Conservation (phyloP, 2,888 invertebrate genomes). For the Drosophila nr. perissopoda region DNA sequence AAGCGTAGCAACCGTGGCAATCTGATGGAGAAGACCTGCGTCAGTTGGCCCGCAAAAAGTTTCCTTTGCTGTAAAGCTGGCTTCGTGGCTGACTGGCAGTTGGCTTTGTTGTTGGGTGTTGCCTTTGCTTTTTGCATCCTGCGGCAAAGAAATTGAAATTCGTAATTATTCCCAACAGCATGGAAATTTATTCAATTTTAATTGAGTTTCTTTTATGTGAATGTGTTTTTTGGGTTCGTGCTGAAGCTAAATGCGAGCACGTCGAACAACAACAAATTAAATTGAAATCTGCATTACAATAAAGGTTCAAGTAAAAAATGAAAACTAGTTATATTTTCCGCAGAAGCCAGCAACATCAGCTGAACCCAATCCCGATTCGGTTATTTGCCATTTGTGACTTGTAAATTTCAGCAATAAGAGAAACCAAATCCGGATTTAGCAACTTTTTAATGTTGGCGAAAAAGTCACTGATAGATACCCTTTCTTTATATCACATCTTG, state of each 20-base stretch:
- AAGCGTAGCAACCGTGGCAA: conserved; percentile 1
- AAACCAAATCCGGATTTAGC: not conserved
- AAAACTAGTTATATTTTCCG: conserved; percentile 26
- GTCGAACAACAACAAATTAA: conserved; percentile 52
- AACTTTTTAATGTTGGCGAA: not conserved
- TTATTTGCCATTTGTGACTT: conserved; percentile 14
- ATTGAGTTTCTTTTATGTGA: conserved; percentile 74
- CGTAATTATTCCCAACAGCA: conserved; percentile 80
- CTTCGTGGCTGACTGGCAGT: conserved; percentile 26
- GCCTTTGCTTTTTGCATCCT: conserved; percentile 67
- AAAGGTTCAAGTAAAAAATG: conserved; percentile 29
- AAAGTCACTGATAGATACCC: not conserved
- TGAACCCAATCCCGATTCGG: not conserved
- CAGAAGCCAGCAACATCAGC: not conserved
- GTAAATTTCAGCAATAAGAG: conserved; percentile 6
- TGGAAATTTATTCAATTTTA: conserved; percentile 79
- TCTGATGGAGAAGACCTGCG: conserved; percentile 26
- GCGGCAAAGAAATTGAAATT: conserved; percentile 79
- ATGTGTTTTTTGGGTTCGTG: conserved; percentile 31
- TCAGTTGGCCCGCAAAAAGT: conserved; percentile 44
- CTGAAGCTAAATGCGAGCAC: conserved; percentile 35
- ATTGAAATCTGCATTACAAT: conserved; percentile 73
- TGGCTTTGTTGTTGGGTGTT: conserved; percentile 38
- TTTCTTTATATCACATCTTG: not conserved
- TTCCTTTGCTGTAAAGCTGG: conserved; percentile 50